These are phyloP conservation scores for Muntiacus muntjak DNA, from an alignment of 2,113 vertebrate species.

Conservation along the genomic window DNA sequence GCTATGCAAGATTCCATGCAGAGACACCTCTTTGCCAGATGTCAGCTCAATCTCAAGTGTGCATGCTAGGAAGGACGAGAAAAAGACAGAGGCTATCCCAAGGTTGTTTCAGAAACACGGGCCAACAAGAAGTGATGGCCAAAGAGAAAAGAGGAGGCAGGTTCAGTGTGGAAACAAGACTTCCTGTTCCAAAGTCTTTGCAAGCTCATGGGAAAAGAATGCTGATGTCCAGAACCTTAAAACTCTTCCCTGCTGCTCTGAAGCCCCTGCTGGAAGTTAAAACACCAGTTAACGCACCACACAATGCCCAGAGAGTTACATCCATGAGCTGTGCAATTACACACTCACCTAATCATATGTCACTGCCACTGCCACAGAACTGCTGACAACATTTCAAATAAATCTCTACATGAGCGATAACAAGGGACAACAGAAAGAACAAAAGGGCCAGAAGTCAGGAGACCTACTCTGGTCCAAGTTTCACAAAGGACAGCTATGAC, in stretches of 20 bases:
- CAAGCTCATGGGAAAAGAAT: slow-evolving; percentile 4
- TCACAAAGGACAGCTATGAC: slow-evolving; percentile 24
- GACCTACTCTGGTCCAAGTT: background rate
- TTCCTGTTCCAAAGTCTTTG: background rate
- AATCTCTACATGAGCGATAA: background rate
- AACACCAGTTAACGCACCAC: background rate
- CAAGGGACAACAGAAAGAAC: background rate
- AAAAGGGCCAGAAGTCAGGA: background rate
- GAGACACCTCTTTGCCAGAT: background rate
- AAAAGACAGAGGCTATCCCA: background rate
- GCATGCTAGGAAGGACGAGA: background rate
- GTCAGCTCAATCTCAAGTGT: background rate
- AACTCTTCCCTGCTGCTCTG: background rate
- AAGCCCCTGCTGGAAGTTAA: background rate
- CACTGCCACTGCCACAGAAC: background rate
- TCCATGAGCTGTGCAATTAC: background rate
- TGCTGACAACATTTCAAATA: slow-evolving; percentile 20
- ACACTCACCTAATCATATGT: background rate
- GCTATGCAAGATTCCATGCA: slow-evolving; percentile 21
- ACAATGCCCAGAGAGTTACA: background rate
- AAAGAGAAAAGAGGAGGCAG: background rate
- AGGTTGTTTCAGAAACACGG: background rate
- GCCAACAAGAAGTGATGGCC: background rate
- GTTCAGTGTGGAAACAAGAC: slow-evolving; percentile 18
- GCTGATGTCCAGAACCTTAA: background rate